Percentiles rank a stretch among this genome's conserved stretches.
Conservation (phyloP, 23 tunicate species). For the Ascidia mentula region DNA sequence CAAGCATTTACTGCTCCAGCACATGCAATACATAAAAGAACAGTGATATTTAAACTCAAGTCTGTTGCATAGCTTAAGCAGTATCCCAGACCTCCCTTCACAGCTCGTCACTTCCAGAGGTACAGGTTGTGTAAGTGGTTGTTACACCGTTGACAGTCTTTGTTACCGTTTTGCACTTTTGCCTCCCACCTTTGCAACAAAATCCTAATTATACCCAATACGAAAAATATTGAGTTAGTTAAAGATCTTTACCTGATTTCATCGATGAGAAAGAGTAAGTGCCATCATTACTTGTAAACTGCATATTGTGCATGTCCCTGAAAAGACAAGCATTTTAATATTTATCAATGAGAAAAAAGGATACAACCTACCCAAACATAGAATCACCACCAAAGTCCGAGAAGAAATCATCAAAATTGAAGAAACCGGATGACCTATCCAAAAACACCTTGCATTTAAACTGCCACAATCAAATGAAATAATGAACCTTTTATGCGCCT, state of each 20-base stretch:
- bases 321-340: neutral
- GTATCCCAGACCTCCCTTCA: neutral
- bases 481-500: slow-evolving; percentile 6
- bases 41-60: no score
- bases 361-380: slow-evolving; percentile 9
- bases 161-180: slow-evolving; percentile 65
- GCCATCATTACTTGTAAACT: neutral
- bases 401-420: slow-evolving; percentile 34
- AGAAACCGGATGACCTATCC: slow-evolving; percentile 17
- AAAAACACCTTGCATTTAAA: neutral
- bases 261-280: neutral
- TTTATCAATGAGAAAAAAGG: neutral
- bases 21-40: no score
- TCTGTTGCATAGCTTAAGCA: neutral
- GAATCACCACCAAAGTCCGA: slow-evolving; percentile 29
- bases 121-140: slow-evolving; percentile 64
- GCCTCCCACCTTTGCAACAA: slow-evolving; percentile 19
- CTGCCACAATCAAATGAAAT: neutral
- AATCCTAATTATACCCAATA: neutral
- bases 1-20: no score
- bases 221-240: neutral
- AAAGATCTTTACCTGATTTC: neutral
- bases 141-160: slow-evolving; percentile 55
- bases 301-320: neutral
- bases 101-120: slow-evolving; percentile 44